Evolutionary conservation across 2,113 vertebrate genomes (phyloP).

Genomic region (Micromys minutus): DNA sequence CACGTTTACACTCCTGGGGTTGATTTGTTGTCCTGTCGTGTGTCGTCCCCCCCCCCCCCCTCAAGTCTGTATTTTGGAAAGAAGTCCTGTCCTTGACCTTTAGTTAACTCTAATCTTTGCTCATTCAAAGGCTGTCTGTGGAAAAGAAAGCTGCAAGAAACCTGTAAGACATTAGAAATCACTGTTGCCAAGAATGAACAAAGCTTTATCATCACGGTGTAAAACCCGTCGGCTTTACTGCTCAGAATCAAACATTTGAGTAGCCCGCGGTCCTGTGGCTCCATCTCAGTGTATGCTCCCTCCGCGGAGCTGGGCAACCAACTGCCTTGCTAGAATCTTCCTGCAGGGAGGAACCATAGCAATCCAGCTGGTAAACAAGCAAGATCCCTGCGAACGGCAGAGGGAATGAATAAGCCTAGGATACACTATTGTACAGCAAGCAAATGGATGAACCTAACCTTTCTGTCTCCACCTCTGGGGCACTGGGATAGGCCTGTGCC

Average conservation of each 20-base stretch:
- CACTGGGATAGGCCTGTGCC: not conserved
- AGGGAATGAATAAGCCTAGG: not conserved
- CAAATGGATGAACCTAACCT: not conserved
- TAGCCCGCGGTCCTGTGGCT: slow-evolving; percentile 42
- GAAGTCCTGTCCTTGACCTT: slow-evolving; percentile 42
- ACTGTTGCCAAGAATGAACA: slow-evolving; percentile 57
- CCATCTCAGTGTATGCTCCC: not conserved
- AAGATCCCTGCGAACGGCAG: not conserved
- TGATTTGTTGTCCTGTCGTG: not conserved
- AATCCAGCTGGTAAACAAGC: not conserved
- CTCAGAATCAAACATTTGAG: not conserved
- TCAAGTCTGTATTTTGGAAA: slow-evolving; percentile 62
- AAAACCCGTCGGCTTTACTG: slow-evolving; percentile 57
- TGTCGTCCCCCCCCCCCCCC: too few species aligned
- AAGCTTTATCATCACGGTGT: slow-evolving; percentile 31
- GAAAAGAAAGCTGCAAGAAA: slow-evolving; percentile 59
- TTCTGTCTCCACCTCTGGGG: too few species aligned
- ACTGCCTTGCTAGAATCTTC: not conserved
- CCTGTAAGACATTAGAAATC: slow-evolving; percentile 59
- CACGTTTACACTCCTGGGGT: slow-evolving; percentile 13
- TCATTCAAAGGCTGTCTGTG: slow-evolving; percentile 44
- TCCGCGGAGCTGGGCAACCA: not conserved
- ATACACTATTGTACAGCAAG: not conserved
- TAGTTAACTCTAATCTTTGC: slow-evolving; percentile 55
- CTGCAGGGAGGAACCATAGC: not conserved